These are phyloP conservation scores for Crambe crambe DNA, from an alignment of 37 sponge, comb jelly and placozoan genomes.

Conservation along the genomic window DNA sequence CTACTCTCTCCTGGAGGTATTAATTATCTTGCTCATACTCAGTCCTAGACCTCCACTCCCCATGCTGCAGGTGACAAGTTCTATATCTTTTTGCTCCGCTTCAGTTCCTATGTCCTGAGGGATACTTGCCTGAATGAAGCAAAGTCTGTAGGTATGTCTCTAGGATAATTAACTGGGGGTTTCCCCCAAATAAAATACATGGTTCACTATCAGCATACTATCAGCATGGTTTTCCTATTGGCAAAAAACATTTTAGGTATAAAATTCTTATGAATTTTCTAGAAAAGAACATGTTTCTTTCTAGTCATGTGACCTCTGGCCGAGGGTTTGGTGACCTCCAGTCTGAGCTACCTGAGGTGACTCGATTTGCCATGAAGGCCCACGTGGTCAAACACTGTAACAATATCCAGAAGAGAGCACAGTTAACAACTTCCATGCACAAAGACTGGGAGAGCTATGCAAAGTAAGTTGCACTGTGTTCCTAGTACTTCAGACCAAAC, in stretches of 20 bases:
- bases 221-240: no score
- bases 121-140: conserved; percentile 33
- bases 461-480: conserved; percentile 15
- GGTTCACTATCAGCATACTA: no score
- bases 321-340: background rate
- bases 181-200: no score
- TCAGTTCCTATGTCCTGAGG: conserved; percentile 62
- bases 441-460: conserved; percentile 54
- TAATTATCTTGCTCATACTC: background rate
- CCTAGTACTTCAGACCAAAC: background rate
- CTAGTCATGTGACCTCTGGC: conserved; percentile 34
- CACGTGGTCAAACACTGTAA: conserved; percentile 42
- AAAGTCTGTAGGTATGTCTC: conserved; percentile 32
- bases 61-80: conserved; percentile 63
- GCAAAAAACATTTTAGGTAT: no score
- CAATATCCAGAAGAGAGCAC: conserved; percentile 9
- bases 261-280: conserved; percentile 6
- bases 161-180: no score
- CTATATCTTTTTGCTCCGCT: conserved; percentile 47
- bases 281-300: conserved; percentile 42
- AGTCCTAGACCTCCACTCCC: background rate
- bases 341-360: conserved; percentile 7
- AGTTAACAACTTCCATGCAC: conserved; percentile 13
- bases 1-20: conserved; percentile 86
- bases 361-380: conserved; percentile 11